Evolutionary conservation across 2,888 invertebrate species (phyloP), one percentile per base, ranked within the genome.

Genomic region (Drosophila macrospina): DNA sequence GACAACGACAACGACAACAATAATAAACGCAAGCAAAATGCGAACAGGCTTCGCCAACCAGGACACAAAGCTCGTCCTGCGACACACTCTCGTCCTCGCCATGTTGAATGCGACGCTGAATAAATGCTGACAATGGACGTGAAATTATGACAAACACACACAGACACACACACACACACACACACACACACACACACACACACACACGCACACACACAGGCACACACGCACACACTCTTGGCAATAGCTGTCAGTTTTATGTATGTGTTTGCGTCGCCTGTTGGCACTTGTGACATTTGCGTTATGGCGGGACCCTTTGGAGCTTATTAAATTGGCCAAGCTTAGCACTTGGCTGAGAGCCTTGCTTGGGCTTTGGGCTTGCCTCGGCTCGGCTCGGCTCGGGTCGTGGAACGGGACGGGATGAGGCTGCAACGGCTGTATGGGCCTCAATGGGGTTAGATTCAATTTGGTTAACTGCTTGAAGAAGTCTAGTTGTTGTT

Each of bases 41-140:
- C 64, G 62, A 59, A 54, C 59, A 66, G 71, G 57, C 69, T 59
- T 64, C 59, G 60, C 64, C 64, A 69, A 47, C 68, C 69, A 80
- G 87, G 78, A 80, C 80, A 80, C 80, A 65, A 69, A 61, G 61
- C 44, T 45, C 54, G 15, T 26, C 48, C 48, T 34, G 34, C 55
- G 42, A 44, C 42, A 44, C 44, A 44, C 44, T 55, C 44, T 39
- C 8, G 39, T 15, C 51, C 39, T 57, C 76, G 72, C 79, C 78
- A 70, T 74, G 74, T 77, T 70, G 76, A 79, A 78, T 69, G 69
- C 81, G 71, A 67, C 69, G 86, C 69, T 73, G 74, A 84, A 84
- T 84, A 84, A 86, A 81, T 74, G 86, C 83, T 84, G 83, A 84
- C 83, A 84, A 84, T 77, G 77, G 77, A 78, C 77, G 78, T 77